Evolutionary conservation across 53 echinoderm and acorn worm genomes (phyloP), one percentile per base, ranked within the genome.

Genomic region (Stichopus horrens): DNA sequence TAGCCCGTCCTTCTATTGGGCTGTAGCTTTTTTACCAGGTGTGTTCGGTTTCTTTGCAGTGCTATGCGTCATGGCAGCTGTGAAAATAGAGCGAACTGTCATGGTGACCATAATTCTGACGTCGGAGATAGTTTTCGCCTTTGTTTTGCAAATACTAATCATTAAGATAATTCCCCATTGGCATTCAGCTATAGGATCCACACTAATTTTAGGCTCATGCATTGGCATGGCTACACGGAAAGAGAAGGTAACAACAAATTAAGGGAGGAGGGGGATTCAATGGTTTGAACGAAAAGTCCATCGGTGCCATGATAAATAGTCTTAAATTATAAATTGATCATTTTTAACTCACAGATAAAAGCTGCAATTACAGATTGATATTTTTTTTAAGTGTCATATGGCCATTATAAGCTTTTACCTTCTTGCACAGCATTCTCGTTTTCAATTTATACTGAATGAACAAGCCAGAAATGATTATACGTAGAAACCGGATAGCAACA

Each of bases 201-300:
- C 10, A 8, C 58, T 58, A 21, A 83, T 83, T 21, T 8, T 63
- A 7, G 7, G 57, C 19, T 23, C 83, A 19, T 83, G 83, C 51
- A 37, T 83, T 9, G 83, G 83, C 11, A 83, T 83, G 83, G 58
- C 83, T n/a, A 83, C 83, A 20, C 54, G 83, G 57, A 83, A 57
- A 20, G 83, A 58, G 7, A 6, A 63, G 8, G 63, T 37, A 2
- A 37, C 37, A 37, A 2, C 37, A 37, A 37, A 37, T 37, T 37
- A 37, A 37, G 37, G 37, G 37, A 2, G 37, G 37, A 2, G 37
- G 37, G 37, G 0, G n/a, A n/a, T n/a, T n/a, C n/a, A n/a, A n/a
- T 2, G 37, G 2, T 37, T 2, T 37, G 37, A 37, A 37, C 37
- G 37, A 37, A 37, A 37, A 37, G 37, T 1, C 37, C 37, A 37